Conservation (phyloP, 2,797 vertebrate genomes). For the Pantherophis vulpinus region DNA sequence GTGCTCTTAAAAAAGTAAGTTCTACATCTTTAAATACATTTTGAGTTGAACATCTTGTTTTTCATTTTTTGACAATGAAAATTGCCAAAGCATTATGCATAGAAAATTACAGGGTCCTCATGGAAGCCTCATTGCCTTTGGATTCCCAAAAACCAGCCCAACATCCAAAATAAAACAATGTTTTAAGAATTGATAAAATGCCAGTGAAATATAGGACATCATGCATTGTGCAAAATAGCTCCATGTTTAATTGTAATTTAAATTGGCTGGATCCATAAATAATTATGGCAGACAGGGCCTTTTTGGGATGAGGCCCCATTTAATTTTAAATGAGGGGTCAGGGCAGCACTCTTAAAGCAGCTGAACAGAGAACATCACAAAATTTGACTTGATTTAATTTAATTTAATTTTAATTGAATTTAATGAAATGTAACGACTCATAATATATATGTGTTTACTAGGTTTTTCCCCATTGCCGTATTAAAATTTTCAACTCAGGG, state of each 20-base stretch:
- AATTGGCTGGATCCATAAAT: not conserved
- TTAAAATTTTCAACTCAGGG: not conserved
- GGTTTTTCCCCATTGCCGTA: not conserved
- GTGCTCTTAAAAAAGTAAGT: conserved; percentile 90
- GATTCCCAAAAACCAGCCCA: not conserved
- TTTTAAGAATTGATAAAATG: not conserved
- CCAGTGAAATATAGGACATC: not conserved
- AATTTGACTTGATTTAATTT: not conserved
- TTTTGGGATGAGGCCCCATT: not conserved
- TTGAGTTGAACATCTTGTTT: not conserved
- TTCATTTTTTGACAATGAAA: not conserved
- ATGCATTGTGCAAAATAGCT: not conserved
- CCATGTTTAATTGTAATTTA: not conserved
- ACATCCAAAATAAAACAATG: not conserved
- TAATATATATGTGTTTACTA: not conserved
- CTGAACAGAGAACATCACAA: not conserved
- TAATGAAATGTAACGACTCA: not conserved
- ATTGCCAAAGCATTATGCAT: not conserved
- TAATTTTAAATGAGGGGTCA: not conserved
- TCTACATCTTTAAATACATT: not conserved
- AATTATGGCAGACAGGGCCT: not conserved
- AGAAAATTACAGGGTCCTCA: not conserved
- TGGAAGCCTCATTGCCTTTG: not conserved
- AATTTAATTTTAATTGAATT: not conserved
- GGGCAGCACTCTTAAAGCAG: not conserved